Conservation (phyloP, 30 jellyfish, hydroid and myxozoan genomes). For the Rhopilema esculentum region DNA sequence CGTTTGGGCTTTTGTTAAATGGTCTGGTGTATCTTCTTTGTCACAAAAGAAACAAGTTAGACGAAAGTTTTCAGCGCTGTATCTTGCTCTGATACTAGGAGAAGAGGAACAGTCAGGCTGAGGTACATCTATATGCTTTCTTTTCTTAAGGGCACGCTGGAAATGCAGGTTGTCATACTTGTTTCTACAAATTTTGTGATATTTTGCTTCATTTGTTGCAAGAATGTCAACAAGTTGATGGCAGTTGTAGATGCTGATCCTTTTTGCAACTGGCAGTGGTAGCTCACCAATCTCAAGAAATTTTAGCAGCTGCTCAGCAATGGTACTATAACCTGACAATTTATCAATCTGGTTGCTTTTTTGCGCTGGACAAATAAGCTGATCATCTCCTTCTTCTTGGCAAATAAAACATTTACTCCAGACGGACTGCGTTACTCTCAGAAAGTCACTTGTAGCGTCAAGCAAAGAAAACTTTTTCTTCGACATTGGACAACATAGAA, state of each 20-base stretch:
- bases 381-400: background rate
- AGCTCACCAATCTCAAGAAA: background rate
- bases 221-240: background rate
- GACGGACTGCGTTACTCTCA: background rate
- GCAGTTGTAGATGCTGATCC: background rate
- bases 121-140: background rate
- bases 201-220: background rate
- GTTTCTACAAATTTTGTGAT: slow-evolving; percentile 14
- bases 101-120: background rate
- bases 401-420: background rate
- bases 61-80: background rate
- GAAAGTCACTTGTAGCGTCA: background rate
- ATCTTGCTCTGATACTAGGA: slow-evolving; percentile 13
- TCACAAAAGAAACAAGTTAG: background rate
- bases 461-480: background rate
- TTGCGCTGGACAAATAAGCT: background rate
- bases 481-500: too few relatives aligned
- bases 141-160: slow-evolving; percentile 7
- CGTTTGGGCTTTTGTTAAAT: slow-evolving; percentile 21
- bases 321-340: background rate
- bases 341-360: background rate
- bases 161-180: slow-evolving; percentile 14
- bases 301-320: background rate
- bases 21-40: background rate
- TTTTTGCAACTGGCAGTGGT: background rate